Percentiles rank a stretch among this genome's conserved stretches.
phyloP scores from a whole-genome alignment of 2,797 vertebrate species.

The Anguilla marmorata region DNA sequence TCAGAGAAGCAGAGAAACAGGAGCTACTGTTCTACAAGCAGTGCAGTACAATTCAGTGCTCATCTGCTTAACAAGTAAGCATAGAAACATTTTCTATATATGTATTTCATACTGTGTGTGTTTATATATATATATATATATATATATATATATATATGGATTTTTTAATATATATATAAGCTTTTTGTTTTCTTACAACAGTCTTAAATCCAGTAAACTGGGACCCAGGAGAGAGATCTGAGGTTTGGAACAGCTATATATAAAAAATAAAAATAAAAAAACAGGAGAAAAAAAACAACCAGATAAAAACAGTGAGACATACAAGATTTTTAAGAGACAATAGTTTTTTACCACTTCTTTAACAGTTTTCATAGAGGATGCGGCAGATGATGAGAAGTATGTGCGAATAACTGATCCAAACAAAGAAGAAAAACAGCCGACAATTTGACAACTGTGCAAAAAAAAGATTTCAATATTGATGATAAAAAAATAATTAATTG shows the following conservation, averaged over 20 bases:
- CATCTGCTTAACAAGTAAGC: slow-evolving; percentile 88
- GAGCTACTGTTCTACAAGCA: slow-evolving; percentile 78
- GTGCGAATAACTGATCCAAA: slow-evolving; percentile 28
- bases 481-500: neutral
- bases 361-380: slow-evolving; percentile 54
- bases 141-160: slow-evolving; percentile 4
- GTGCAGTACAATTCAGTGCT: slow-evolving; percentile 85
- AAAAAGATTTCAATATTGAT: slow-evolving; percentile 2
- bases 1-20: slow-evolving; percentile 54
- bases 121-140: neutral
- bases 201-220: slow-evolving; percentile 84
- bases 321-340: slow-evolving; percentile 36
- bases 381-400: slow-evolving; percentile 37
- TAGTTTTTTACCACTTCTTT: slow-evolving; percentile 41
- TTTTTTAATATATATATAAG: slow-evolving; percentile 60
- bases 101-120: neutral
- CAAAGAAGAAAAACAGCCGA: slow-evolving; percentile 13
- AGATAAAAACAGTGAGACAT: slow-evolving; percentile 43
- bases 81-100: slow-evolving; percentile 74
- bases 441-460: neutral
- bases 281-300: slow-evolving; percentile 57
- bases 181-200: slow-evolving; percentile 79
- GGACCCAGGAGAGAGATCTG: slow-evolving; percentile 78
- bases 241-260: slow-evolving; percentile 76
- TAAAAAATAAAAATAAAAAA: slow-evolving; percentile 10